These are phyloP conservation scores for Brienomyrus brachyistius DNA, from an alignment of 2,113 vertebrate genomes.

Conservation along the genomic window DNA sequence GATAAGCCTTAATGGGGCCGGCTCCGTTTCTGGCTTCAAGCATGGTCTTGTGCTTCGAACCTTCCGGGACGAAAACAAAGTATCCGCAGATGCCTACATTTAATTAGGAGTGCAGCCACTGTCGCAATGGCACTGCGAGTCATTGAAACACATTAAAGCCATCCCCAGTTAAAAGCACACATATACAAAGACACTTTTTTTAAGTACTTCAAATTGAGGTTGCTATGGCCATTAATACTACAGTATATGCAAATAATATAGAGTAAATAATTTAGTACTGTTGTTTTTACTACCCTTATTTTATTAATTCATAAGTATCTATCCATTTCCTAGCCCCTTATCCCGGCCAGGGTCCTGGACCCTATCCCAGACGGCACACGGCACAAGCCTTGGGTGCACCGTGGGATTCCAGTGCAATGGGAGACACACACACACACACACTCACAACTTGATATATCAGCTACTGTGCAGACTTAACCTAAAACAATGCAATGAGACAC, in stretches of 20 bases:
- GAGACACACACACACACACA: neutral
- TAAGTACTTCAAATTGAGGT: neutral
- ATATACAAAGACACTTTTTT: neutral
- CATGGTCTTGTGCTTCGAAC: conserved; percentile 98
- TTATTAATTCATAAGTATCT: neutral
- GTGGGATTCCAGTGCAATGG: neutral
- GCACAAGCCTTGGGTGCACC: neutral
- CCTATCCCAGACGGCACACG: neutral
- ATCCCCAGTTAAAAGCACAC: neutral
- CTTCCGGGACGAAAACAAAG: conserved; percentile 47
- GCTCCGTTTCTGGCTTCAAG: conserved; percentile 89
- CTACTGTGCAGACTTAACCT: neutral
- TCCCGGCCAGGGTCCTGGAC: neutral
- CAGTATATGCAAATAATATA: neutral
- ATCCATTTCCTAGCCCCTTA: neutral
- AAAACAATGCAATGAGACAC: neutral
- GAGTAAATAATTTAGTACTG: neutral
- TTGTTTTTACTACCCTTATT: neutral
- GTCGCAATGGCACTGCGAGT: too few relatives aligned
- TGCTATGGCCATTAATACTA: neutral
- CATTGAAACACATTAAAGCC: neutral
- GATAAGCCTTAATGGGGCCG: conserved; percentile 91
- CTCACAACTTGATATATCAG: neutral
- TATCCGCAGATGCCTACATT: neutral
- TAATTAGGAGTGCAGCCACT: neutral